Conservation (phyloP, 2,888 invertebrate genomes). For the Morinoia aosen region DNA sequence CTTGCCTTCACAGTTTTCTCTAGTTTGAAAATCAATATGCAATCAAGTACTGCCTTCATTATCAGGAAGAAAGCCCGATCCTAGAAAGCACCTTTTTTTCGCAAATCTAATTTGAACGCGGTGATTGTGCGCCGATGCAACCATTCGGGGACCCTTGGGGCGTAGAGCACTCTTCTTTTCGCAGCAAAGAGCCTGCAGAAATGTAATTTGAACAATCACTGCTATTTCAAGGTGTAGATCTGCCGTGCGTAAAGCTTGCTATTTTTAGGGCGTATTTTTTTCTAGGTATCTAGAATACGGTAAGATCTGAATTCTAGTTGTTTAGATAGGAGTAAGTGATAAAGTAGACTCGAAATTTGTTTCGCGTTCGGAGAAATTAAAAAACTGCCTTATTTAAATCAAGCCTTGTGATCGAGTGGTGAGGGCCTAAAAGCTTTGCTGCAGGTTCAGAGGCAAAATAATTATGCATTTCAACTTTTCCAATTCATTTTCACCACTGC, state of each 20-base stretch:
- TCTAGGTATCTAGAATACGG: too few relatives aligned
- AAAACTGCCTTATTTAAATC: too few relatives aligned
- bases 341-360: too few relatives aligned
- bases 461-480: not conserved
- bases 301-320: too few relatives aligned
- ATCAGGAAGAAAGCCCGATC: not conserved
- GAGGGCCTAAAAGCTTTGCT: too few relatives aligned
- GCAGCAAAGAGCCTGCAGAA: not conserved
- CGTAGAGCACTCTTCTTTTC: not conserved
- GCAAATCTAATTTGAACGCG: not conserved
- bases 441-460: too few relatives aligned
- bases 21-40: not conserved
- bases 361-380: too few relatives aligned
- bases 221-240: not conserved
- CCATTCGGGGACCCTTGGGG: not conserved
- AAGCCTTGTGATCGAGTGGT: not conserved
- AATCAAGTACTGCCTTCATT: not conserved
- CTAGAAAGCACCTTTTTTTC: not conserved
- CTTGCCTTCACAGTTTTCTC: not conserved
- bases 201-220: not conserved
- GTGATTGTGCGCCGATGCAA: not conserved
- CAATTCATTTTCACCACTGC: not conserved
- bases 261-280: too few relatives aligned
- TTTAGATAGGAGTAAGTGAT: too few relatives aligned
- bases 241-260: too few relatives aligned